Conservation (phyloP, 2,797 vertebrate species). For the Helostoma temminkii region DNA sequence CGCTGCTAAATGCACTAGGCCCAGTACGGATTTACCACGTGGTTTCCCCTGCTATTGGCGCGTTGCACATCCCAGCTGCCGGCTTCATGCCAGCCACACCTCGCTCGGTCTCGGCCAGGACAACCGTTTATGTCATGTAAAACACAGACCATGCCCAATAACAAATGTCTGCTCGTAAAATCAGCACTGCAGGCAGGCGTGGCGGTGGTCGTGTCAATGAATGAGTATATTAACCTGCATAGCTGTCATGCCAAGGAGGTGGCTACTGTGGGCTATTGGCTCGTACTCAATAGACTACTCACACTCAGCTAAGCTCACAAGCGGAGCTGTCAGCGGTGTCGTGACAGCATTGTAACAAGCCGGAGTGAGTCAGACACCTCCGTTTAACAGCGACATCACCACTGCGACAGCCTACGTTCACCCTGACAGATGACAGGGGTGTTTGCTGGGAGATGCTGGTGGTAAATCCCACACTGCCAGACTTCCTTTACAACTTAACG, state of each 20-base stretch:
- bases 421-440: conserved; percentile 6
- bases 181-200: background rate
- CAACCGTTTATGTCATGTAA: conserved; percentile 7
- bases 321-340: conserved; percentile 30
- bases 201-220: conserved; percentile 12
- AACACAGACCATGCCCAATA: background rate
- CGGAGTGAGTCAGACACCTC: conserved; percentile 44
- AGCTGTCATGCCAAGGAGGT: conserved; percentile 1
- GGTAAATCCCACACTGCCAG: background rate
- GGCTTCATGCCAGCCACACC: conserved; percentile 73
- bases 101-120: conserved; percentile 34
- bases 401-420: conserved; percentile 35
- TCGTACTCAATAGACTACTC: background rate
- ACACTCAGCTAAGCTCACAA: background rate
- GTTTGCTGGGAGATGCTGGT: background rate
- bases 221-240: background rate
- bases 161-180: background rate
- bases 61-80: conserved; percentile 60
- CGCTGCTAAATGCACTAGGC: conserved; percentile 72
- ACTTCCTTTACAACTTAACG: background rate
- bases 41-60: conserved; percentile 72
- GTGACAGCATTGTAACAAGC: conserved; percentile 32
- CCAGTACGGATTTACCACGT: conserved; percentile 75
- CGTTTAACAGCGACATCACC: conserved; percentile 25
- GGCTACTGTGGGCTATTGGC: conserved; percentile 34